Evolutionary conservation across 2,888 invertebrate species (phyloP).

Genomic region (Petrophora chlorosata): DNA sequence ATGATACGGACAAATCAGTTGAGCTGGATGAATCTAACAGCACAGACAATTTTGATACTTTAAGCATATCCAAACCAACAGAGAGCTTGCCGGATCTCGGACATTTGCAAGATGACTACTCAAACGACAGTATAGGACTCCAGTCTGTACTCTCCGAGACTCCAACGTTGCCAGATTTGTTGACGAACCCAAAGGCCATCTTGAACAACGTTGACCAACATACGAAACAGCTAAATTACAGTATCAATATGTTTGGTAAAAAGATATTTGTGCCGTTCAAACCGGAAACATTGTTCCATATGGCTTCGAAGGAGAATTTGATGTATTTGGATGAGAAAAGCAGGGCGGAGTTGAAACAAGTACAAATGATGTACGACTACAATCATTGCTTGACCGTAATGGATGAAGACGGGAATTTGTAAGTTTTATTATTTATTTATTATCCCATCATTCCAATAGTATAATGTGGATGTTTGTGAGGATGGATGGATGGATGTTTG

Average conservation of each 20-base stretch:
- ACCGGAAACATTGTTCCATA: conserved; percentile 54
- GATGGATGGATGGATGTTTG: too few species aligned
- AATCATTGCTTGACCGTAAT: conserved; percentile 47
- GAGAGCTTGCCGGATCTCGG: conserved; percentile 29
- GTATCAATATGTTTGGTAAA: conserved; percentile 36
- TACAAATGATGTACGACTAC: conserved; percentile 60
- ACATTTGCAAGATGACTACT: conserved; percentile 50
- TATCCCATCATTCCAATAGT: neutral
- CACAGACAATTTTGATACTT: neutral
- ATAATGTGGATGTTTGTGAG: too few species aligned
- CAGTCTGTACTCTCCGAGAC: conserved; percentile 44
- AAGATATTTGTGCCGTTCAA: conserved; percentile 41
- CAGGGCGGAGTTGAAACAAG: conserved; percentile 45
- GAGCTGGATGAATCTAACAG: too few species aligned
- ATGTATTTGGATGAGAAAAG: conserved; percentile 27
- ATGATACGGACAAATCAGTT: too few species aligned
- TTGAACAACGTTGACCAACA: conserved; percentile 27
- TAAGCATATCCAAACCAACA: too few species aligned
- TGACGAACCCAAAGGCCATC: conserved; percentile 38
- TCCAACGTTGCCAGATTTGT: conserved; percentile 29
- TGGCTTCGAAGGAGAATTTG: conserved; percentile 50
- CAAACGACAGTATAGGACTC: conserved; percentile 49
- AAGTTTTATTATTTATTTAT: conserved; percentile 46
- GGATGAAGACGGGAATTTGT: conserved; percentile 66
- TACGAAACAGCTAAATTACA: conserved; percentile 17